Evolutionary conservation across 2,797 vertebrate genomes (phyloP).

Genomic region (Crossoptilon crossoptilon): DNA sequence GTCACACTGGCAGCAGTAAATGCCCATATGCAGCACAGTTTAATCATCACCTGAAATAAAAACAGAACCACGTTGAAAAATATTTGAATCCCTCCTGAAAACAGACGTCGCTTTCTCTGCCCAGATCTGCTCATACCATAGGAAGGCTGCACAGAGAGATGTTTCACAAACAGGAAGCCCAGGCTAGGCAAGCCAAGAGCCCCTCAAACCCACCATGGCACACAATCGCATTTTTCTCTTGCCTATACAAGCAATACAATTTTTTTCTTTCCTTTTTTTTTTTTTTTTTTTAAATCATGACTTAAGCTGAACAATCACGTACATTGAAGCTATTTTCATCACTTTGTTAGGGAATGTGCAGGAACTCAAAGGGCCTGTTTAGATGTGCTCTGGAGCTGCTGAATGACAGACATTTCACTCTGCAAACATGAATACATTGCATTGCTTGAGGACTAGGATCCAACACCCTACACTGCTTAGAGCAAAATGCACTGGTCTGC

Average conservation of each 20-base stretch:
- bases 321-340: conserved; percentile 42
- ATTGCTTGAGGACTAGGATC: background rate
- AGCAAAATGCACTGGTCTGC: background rate
- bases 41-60: conserved; percentile 25
- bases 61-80: background rate
- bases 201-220: background rate
- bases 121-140: background rate
- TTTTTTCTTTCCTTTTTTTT: background rate
- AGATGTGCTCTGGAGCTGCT: conserved; percentile 12
- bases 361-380: conserved; percentile 47
- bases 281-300: background rate
- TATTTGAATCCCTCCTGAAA: background rate
- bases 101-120: background rate
- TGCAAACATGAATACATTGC: conserved; percentile 21
- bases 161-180: conserved; percentile 8
- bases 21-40: background rate
- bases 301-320: conserved; percentile 14
- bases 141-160: conserved; percentile 23
- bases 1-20: background rate
- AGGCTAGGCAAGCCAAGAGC: background rate
- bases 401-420: conserved; percentile 47
- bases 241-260: background rate
- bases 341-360: background rate
- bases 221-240: conserved; percentile 41
- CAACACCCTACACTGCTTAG: background rate